Conservation (phyloP, 92 coral and sea anemone genomes). For the Parazoanthus atlanticus region DNA sequence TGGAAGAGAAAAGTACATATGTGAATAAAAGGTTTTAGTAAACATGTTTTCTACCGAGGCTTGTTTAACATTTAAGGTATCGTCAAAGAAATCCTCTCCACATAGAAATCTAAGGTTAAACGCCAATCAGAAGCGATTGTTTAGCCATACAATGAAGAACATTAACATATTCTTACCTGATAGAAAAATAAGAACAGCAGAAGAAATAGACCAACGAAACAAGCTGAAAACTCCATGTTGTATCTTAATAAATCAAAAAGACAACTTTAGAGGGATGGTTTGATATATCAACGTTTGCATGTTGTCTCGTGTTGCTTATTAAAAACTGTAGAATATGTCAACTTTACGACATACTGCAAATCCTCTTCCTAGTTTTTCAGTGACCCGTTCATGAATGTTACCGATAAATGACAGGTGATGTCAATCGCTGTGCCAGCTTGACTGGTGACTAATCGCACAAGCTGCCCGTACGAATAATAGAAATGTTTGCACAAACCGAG, state of each 20-base stretch:
- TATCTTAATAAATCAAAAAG: not conserved
- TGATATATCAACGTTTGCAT: not conserved
- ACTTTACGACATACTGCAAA: not conserved
- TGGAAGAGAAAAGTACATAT: not conserved
- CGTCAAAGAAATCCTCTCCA: not conserved
- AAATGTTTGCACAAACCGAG: not conserved
- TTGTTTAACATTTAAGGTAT: not conserved
- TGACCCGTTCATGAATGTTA: not conserved
- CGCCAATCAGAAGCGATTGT: not conserved
- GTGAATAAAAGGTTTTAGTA: no score
- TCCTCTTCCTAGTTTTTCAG: not conserved
- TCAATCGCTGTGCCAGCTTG: not conserved
- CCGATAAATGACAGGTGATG: not conserved
- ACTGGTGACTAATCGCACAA: not conserved
- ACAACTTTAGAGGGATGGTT: not conserved
- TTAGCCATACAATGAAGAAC: no score
- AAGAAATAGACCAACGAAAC: not conserved
- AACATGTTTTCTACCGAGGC: not conserved
- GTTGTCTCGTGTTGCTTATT: not conserved
- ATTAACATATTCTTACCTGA: not conserved
- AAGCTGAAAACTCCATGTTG: not conserved
- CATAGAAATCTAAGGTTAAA: not conserved
- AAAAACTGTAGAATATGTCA: not conserved
- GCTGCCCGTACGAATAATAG: not conserved
- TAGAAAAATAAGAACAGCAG: not conserved